Evolutionary conservation across 2,113 vertebrate species (phyloP).

Genomic region (Hylia prasina): DNA sequence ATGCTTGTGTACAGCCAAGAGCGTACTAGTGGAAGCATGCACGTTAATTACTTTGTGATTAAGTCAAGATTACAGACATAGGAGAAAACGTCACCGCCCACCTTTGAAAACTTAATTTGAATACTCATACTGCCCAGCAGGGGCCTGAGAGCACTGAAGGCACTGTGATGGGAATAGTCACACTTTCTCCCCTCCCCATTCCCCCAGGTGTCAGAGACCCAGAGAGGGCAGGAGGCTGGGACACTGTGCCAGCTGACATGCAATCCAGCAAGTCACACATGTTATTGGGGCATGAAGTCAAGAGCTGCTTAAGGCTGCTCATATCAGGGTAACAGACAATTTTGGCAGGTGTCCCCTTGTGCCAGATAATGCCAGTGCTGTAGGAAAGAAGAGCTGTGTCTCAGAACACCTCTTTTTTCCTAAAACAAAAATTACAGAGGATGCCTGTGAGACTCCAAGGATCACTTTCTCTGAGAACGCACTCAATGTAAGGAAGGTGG

Average conservation of each 20-base stretch:
- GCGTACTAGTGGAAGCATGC: not conserved
- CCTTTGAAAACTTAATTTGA: not conserved
- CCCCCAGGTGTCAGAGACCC: not conserved
- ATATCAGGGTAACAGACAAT: not conserved
- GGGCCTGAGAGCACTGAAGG: not conserved
- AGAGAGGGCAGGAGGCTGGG: not conserved
- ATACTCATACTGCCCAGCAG: not conserved
- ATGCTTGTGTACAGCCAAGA: not conserved
- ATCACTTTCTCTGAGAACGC: not conserved
- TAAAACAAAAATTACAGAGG: not conserved
- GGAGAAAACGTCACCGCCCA: rapidly evolving
- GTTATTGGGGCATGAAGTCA: not conserved
- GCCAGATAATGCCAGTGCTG: not conserved
- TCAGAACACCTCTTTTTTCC: not conserved
- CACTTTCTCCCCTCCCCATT: not conserved
- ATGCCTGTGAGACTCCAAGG: not conserved
- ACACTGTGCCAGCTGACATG: rapidly evolving
- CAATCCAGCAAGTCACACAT: not conserved
- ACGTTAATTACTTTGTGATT: not conserved
- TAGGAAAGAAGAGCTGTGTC: not conserved
- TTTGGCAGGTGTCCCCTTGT: not conserved
- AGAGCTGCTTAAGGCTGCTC: not conserved
- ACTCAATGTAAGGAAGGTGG: not conserved
- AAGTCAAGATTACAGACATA: not conserved
- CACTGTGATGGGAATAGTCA: not conserved